phyloP scores from a whole-genome alignment of 1,140 invertebrate genomes.

The Lordiphosa mommai region DNA sequence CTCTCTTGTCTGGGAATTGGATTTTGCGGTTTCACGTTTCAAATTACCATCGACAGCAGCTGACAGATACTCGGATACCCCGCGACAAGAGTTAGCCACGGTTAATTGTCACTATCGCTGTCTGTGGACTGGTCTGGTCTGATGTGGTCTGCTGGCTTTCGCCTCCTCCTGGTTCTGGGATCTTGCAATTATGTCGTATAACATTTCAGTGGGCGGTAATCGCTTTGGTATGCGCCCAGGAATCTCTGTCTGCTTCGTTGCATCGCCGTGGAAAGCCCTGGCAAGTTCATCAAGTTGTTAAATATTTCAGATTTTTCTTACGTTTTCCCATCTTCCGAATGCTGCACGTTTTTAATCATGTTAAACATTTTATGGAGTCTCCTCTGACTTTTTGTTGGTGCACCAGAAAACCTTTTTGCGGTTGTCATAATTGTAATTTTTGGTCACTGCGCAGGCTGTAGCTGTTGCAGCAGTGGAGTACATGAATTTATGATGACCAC shows the following conservation, averaged over 20 bases:
- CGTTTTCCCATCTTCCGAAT: slow-evolving; percentile 10
- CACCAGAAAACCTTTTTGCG: slow-evolving; percentile 75
- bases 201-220: slow-evolving; percentile 55
- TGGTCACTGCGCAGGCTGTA: slow-evolving; percentile 66
- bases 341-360: slow-evolving; percentile 53
- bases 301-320: slow-evolving; percentile 38
- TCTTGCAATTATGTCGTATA: slow-evolving; percentile 57
- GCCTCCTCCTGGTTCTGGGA: slow-evolving; percentile 12
- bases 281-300: slow-evolving; percentile 51
- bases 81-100: slow-evolving; percentile 56
- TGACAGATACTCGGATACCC: slow-evolving; percentile 40
- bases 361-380: slow-evolving; percentile 71
- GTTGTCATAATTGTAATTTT: slow-evolving; percentile 78
- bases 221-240: slow-evolving; percentile 27
- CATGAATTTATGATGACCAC: slow-evolving; percentile 70
- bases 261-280: slow-evolving; percentile 8
- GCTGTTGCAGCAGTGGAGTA: slow-evolving; percentile 46
- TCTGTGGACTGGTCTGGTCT: slow-evolving; percentile 17
- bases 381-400: slow-evolving; percentile 57
- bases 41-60: slow-evolving; percentile 74
- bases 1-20: slow-evolving; percentile 72
- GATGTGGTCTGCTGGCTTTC: slow-evolving; percentile 4
- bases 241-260: slow-evolving; percentile 50
- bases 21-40: slow-evolving; percentile 76
- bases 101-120: slow-evolving; percentile 74